Evolutionary conservation across 2,797 vertebrate genomes (phyloP).

Genomic region (Atherinosoma microstoma): DNA sequence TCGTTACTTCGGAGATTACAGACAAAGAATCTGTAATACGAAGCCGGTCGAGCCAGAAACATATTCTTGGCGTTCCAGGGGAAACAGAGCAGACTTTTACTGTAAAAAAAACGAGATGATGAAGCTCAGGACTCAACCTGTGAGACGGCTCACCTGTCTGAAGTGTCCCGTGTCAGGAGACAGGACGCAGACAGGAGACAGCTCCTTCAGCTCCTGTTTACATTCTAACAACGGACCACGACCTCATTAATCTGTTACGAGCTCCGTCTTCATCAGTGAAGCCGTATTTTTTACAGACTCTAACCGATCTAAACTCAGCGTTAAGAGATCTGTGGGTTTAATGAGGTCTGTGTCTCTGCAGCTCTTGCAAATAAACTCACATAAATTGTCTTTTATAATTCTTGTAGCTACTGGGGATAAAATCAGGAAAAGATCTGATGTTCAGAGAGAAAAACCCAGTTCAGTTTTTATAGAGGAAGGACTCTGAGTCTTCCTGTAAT

Average conservation of each 20-base stretch:
- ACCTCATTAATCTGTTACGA: neutral
- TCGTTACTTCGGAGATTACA: neutral
- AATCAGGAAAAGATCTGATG: too few relatives aligned
- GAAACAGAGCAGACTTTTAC: neutral
- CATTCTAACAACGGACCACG: neutral
- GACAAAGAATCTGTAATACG: neutral
- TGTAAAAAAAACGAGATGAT: neutral
- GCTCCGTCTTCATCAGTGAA: neutral
- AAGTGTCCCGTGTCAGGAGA: neutral
- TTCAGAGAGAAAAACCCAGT: neutral
- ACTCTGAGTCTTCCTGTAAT: neutral
- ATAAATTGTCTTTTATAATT: too few relatives aligned
- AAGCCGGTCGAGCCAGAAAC: neutral
- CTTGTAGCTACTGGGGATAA: too few relatives aligned
- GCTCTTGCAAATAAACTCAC: too few relatives aligned
- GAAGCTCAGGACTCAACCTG: neutral
- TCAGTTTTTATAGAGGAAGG: neutral
- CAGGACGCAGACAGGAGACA: slow-evolving; percentile 2
- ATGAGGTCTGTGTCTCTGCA: too few relatives aligned
- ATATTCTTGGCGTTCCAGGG: neutral
- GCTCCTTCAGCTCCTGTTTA: slow-evolving; percentile 11
- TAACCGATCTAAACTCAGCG: too few relatives aligned
- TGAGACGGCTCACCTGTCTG: neutral
- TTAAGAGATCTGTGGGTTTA: too few relatives aligned
- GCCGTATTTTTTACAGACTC: too few relatives aligned